Conservation (phyloP, 2,888 invertebrate genomes). For the Coenonympha arcania region DNA sequence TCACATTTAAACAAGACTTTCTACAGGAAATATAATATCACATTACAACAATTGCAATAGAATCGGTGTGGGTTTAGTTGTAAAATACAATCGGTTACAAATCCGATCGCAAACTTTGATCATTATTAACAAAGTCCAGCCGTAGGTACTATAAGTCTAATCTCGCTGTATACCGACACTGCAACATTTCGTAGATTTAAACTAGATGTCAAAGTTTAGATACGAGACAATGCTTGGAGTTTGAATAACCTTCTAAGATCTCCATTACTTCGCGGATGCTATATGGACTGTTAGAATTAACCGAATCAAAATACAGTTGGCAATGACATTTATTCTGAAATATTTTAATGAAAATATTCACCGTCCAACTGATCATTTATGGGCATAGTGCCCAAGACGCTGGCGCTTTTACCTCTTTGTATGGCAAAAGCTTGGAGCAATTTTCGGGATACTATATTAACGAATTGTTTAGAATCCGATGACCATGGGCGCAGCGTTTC, state of each 20-base stretch:
- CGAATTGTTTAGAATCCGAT: no score
- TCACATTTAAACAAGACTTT: no score
- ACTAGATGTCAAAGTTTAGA: conserved; percentile 1
- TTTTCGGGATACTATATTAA: no score
- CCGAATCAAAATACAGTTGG: no score
- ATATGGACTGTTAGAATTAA: no score
- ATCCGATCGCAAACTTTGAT: conserved; percentile 4
- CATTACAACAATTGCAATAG: not conserved
- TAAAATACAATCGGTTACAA: conserved; percentile 6
- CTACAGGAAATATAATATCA: not conserved
- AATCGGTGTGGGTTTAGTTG: conserved; percentile 1
- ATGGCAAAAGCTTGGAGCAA: no score
- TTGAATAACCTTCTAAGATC: conserved; percentile 8
- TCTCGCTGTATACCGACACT: not conserved
- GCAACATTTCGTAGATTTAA: not conserved
- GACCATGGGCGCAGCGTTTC: no score
- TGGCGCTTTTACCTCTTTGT: no score
- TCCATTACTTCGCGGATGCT: conserved; percentile 8
- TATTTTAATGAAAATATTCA: no score
- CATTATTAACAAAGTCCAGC: conserved; percentile 6
- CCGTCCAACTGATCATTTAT: no score
- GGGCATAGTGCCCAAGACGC: no score
- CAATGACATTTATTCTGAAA: no score
- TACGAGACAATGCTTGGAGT: conserved; percentile 1
- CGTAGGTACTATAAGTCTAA: not conserved